phyloP scores from a whole-genome alignment of 2,888 invertebrate species.

The Steinernema scapterisci region DNA sequence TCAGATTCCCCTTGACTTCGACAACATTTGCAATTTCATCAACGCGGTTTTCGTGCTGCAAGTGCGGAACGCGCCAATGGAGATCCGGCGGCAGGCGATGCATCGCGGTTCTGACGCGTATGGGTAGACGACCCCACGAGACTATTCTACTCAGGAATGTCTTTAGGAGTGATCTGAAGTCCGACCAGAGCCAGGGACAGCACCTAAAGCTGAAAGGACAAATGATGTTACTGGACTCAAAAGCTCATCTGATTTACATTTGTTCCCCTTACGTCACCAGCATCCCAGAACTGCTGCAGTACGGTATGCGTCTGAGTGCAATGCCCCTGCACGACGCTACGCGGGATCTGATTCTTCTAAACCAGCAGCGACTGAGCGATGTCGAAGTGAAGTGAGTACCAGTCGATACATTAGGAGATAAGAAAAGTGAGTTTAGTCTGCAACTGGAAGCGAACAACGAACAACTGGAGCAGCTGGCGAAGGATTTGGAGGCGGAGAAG shows the following conservation, averaged over 20 bases:
- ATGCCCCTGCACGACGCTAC: slow-evolving; percentile 67
- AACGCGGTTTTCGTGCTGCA: slow-evolving; percentile 66
- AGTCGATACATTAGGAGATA: not conserved
- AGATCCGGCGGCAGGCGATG: slow-evolving; percentile 32
- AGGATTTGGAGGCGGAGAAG: slow-evolving; percentile 62
- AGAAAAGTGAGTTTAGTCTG: slow-evolving; percentile 54
- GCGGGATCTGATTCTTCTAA: slow-evolving; percentile 64
- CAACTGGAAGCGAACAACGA: slow-evolving; percentile 69
- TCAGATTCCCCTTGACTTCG: slow-evolving; percentile 66
- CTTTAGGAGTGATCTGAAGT: slow-evolving; percentile 32
- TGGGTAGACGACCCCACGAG: not conserved
- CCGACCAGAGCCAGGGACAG: slow-evolving; percentile 41
- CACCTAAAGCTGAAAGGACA: slow-evolving; percentile 63
- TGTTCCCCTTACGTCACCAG: slow-evolving; percentile 66
- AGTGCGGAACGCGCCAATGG: slow-evolving; percentile 51
- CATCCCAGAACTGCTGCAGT: slow-evolving; percentile 62
- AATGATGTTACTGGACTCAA: slow-evolving; percentile 57
- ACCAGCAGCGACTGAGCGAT: slow-evolving; percentile 64
- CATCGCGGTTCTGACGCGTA: slow-evolving; percentile 35
- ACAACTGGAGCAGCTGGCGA: slow-evolving; percentile 66
- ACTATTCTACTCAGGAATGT: not conserved
- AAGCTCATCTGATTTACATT: slow-evolving; percentile 56
- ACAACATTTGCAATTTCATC: slow-evolving; percentile 65
- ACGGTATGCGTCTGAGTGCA: slow-evolving; percentile 57
- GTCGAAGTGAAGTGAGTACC: slow-evolving; percentile 64